Conservation (phyloP, 1,140 invertebrate genomes). For the Drosophila azteca region DNA sequence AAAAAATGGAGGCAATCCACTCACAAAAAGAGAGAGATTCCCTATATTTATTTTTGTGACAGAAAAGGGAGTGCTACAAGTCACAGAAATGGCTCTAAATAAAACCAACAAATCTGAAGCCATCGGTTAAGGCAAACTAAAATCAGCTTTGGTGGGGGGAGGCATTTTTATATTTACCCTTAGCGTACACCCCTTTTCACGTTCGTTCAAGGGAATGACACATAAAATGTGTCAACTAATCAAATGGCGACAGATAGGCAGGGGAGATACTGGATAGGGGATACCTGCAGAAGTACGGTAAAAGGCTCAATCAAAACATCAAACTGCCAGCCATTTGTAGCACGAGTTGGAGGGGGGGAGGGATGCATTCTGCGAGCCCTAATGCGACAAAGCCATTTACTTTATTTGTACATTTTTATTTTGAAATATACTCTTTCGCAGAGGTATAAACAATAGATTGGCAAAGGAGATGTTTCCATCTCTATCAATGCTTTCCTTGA, state of each 20-base stretch:
- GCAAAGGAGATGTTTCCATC: no score
- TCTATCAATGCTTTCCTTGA: no score
- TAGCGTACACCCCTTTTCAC: slow-evolving; percentile 29
- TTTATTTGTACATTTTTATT: slow-evolving; percentile 61
- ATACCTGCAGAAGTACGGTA: slow-evolving; percentile 1
- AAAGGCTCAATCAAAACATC: slow-evolving; percentile 67
- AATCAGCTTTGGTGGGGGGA: slow-evolving; percentile 31
- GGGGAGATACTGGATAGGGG: slow-evolving; percentile 18
- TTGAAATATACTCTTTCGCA: not conserved
- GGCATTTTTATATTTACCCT: slow-evolving; percentile 36
- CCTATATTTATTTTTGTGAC: slow-evolving; percentile 9
- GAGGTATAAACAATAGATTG: no score
- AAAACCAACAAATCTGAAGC: not conserved
- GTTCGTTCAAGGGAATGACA: slow-evolving; percentile 3
- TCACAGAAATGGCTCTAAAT: not conserved
- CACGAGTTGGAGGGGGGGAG: not conserved
- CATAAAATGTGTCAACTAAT: slow-evolving; percentile 79
- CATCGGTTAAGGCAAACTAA: slow-evolving; percentile 4
- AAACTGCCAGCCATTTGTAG: slow-evolving; percentile 72
- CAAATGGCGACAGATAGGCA: slow-evolving; percentile 52
- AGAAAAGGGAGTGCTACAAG: slow-evolving; percentile 3
- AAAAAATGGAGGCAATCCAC: slow-evolving; percentile 2
- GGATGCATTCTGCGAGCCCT: slow-evolving; percentile 42
- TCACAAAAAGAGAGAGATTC: not conserved
- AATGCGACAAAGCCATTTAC: slow-evolving; percentile 74